Conservation (phyloP, 2,113 vertebrate species). For the Vidua macroura region DNA sequence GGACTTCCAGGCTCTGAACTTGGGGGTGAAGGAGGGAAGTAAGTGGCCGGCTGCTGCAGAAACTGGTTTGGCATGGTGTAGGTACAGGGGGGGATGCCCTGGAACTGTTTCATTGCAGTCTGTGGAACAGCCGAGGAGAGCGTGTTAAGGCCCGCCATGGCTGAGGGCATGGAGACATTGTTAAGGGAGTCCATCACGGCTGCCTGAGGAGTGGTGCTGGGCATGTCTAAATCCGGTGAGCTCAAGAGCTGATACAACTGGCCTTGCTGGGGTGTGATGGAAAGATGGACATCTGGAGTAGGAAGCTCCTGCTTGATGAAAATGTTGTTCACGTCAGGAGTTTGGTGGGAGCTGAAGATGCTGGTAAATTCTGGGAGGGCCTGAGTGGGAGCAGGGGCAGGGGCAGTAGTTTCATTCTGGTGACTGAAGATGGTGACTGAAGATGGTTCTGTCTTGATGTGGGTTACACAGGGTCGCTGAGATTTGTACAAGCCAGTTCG, state of each 20-base stretch:
- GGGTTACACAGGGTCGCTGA: constrained; percentile 79
- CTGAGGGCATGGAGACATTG: constrained; percentile 74
- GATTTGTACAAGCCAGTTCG: constrained; percentile 89
- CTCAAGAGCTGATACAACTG: constrained; percentile 92
- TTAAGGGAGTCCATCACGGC: constrained; percentile 81
- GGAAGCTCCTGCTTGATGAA: constrained; percentile 93
- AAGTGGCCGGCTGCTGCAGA: constrained; percentile 80
- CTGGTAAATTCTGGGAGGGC: constrained; percentile 86
- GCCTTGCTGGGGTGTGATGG: constrained; percentile 83
- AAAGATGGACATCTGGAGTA: constrained; percentile 81
- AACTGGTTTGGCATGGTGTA: constrained; percentile 79
- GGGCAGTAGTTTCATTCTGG: constrained; percentile 77
- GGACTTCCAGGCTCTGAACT: constrained; percentile 94
- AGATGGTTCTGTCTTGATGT: constrained; percentile 88
- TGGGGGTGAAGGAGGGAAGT: constrained; percentile 92
- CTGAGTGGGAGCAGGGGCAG: constrained; percentile 64
- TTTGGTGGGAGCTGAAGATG: constrained; percentile 81
- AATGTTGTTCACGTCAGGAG: constrained; percentile 78
- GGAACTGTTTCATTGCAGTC: constrained; percentile 79
- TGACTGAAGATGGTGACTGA: constrained; percentile 79
- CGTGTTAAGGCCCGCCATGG: constrained; percentile 79
- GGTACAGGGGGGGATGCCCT: constrained; percentile 77
- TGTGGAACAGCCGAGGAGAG: constrained; percentile 76
- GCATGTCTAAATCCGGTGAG: constrained; percentile 88
- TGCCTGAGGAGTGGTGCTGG: constrained; percentile 75